These are phyloP conservation scores for Acanthochromis polyacanthus DNA, from an alignment of 2,113 vertebrate species.

Conservation along the genomic window DNA sequence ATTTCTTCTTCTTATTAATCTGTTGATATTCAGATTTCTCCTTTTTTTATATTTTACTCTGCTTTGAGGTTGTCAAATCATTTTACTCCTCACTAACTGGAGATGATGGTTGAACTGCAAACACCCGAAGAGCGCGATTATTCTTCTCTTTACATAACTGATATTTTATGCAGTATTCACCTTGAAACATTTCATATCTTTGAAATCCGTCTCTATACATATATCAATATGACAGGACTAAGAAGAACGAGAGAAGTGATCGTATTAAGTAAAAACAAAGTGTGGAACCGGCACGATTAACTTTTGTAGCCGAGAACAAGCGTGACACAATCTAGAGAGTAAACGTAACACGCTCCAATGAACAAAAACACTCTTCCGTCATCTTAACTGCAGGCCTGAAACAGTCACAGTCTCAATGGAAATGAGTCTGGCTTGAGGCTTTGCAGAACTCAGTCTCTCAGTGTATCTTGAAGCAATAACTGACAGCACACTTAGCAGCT, in stretches of 20 bases:
- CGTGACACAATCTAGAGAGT: neutral
- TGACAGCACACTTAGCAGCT: constrained; percentile 49
- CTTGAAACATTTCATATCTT: too few relatives aligned
- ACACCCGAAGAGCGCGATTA: neutral
- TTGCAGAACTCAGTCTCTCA: constrained; percentile 38
- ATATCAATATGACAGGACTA: neutral
- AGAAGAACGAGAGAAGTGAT: neutral
- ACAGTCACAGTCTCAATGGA: constrained; percentile 12
- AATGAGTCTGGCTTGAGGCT: constrained; percentile 46
- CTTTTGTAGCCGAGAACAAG: neutral
- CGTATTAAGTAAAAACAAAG: neutral
- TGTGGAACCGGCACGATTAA: neutral
- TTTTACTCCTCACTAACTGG: neutral
- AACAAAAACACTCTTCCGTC: constrained; percentile 4
- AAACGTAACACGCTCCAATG: neutral
- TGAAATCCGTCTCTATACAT: too few relatives aligned
- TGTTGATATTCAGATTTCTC: neutral
- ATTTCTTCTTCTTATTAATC: neutral
- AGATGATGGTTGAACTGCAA: neutral
- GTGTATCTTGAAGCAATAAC: constrained; percentile 72
- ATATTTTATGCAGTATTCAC: too few relatives aligned
- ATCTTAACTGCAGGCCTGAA: constrained; percentile 24
- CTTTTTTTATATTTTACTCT: neutral
- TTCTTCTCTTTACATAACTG: too few relatives aligned
- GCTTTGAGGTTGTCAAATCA: neutral